Conservation (phyloP, 2,113 vertebrate genomes). For the Cebus imitator region DNA sequence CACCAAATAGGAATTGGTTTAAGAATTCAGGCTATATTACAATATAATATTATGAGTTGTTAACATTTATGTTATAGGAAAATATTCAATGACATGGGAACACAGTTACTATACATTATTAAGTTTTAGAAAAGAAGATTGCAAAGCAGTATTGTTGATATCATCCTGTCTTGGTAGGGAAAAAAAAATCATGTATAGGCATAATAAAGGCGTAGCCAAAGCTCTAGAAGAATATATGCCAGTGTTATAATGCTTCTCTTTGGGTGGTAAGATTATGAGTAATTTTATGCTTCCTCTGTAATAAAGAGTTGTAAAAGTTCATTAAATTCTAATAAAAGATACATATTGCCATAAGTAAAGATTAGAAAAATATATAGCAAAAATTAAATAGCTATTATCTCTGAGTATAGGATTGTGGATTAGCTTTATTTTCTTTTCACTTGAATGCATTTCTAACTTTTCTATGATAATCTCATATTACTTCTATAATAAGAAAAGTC, state of each 20-base stretch:
- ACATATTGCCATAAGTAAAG: neutral
- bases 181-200: neutral
- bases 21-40: neutral
- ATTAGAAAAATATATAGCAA: neutral
- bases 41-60: neutral
- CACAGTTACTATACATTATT: neutral
- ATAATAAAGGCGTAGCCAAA: neutral
- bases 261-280: neutral
- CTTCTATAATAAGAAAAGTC: constrained; percentile 16
- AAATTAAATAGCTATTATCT: neutral
- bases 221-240: neutral
- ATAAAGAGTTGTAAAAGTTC: neutral
- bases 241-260: neutral
- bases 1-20: neutral
- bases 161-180: neutral
- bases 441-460: neutral
- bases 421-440: neutral
- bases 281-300: neutral
- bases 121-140: neutral
- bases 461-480: neutral
- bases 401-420: neutral
- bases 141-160: neutral
- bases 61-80: neutral
- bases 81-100: neutral
- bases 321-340: constrained; percentile 45